A percentile compares a stretch with the other conserved stretches of the same genome.
Evolutionary conservation across 2,113 vertebrate genomes (phyloP).

Genomic region (Myrmecophaga tridactyla): DNA sequence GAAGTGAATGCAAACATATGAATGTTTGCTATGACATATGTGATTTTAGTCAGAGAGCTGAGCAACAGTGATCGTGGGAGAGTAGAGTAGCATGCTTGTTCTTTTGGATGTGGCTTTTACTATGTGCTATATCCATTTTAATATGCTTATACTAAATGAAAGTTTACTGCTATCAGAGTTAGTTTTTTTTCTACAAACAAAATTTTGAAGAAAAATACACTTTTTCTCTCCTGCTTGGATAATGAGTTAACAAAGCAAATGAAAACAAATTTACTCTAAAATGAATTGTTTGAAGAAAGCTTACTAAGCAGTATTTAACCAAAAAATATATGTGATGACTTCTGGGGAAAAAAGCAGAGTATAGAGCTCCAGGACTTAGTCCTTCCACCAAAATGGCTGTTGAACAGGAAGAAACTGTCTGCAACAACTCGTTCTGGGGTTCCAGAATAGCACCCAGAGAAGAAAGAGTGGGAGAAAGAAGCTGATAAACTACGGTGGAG

Average conservation of each 20-base stretch:
- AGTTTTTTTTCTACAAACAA: constrained; percentile 5
- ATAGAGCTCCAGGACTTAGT: background rate
- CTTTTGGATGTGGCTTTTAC: background rate
- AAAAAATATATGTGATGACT: background rate
- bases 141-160: background rate
- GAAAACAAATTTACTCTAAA: background rate
- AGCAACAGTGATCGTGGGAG: background rate
- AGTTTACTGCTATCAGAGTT: background rate
- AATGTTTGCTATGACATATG: background rate
- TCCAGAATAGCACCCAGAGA: too few relatives aligned
- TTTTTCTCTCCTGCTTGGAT: background rate
- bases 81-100: background rate
- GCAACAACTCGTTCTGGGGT: too few relatives aligned
- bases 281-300: background rate
- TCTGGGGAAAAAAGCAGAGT: background rate
- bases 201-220: background rate
- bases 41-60: background rate
- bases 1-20: background rate
- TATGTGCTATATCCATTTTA: background rate
- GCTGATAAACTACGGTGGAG: too few relatives aligned
- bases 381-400: too few relatives aligned
- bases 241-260: background rate
- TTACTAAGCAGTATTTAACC: background rate
- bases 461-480: too few relatives aligned
- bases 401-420: too few relatives aligned